Conservation (phyloP, 2,113 vertebrate species). For the Neofelis nebulosa region DNA sequence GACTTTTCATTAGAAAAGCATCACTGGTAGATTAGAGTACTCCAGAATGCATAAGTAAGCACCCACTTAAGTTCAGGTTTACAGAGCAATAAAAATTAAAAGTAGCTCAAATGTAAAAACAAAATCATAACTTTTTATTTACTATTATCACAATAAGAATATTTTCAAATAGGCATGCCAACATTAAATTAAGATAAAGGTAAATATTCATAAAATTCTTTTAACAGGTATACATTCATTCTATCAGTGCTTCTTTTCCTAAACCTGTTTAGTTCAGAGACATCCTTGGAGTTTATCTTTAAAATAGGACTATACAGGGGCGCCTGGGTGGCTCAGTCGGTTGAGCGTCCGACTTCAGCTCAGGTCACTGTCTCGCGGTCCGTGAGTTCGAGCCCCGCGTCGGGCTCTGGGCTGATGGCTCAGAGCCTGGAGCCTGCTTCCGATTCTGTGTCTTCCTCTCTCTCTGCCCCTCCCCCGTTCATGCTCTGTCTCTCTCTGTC, state of each 20-base stretch:
- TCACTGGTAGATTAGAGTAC: background rate
- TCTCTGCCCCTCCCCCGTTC: too few relatives aligned
- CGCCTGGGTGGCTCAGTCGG: too few relatives aligned
- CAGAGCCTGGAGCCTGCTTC: too few relatives aligned
- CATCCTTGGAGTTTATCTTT: background rate
- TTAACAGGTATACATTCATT: background rate
- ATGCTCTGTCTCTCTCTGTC: too few relatives aligned
- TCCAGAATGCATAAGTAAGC: background rate
- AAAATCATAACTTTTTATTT: background rate
- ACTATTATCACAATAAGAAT: background rate
- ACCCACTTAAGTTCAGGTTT: background rate
- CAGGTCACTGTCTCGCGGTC: too few relatives aligned
- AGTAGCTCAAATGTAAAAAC: background rate
- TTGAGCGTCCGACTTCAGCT: too few relatives aligned
- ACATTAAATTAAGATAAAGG: background rate
- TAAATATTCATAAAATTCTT: background rate
- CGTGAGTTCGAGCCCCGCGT: too few relatives aligned
- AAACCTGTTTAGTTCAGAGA: background rate
- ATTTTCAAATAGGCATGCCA: background rate
- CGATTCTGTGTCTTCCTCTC: too few relatives aligned
- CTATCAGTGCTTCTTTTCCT: background rate
- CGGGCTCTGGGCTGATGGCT: too few relatives aligned
- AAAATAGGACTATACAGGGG: background rate
- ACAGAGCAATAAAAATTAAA: background rate
- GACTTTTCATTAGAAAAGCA: background rate